These are phyloP conservation scores for Drosophila peninsularis DNA, from an alignment of 2,888 invertebrate genomes.

Conservation along the genomic window DNA sequence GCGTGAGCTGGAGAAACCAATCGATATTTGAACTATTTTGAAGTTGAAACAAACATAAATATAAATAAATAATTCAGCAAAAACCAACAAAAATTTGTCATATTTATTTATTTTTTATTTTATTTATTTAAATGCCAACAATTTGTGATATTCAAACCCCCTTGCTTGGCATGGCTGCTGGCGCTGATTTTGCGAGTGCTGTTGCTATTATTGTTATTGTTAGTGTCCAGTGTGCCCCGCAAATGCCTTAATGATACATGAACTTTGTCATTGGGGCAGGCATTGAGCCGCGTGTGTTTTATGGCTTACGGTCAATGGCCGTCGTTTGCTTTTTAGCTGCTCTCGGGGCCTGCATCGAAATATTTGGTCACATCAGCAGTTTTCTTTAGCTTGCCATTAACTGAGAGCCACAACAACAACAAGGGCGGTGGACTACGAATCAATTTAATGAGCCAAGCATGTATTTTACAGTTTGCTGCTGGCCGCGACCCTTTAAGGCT, in stretches of 20 bases:
- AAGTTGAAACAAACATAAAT: too few species aligned
- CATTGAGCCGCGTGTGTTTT: slow-evolving; percentile 76
- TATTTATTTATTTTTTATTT: not conserved
- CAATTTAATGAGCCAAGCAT: slow-evolving; percentile 73
- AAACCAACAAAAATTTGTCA: too few species aligned
- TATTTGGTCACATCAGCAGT: slow-evolving; percentile 61
- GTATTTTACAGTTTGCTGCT: slow-evolving; percentile 23
- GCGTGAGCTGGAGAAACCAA: too few species aligned
- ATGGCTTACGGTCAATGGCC: slow-evolving; percentile 68
- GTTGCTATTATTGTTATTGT: slow-evolving; percentile 38
- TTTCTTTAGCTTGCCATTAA: slow-evolving; percentile 47
- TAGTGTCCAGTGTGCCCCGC: slow-evolving; percentile 37
- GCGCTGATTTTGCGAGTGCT: slow-evolving; percentile 18
- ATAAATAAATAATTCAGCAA: too few species aligned
- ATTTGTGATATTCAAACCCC: not conserved
- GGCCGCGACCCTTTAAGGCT: slow-evolving; percentile 47
- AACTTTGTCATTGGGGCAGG: slow-evolving; percentile 65
- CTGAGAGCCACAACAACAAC: slow-evolving; percentile 10
- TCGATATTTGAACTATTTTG: too few species aligned
- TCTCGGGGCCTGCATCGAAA: slow-evolving; percentile 16
- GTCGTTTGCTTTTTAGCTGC: slow-evolving; percentile 60
- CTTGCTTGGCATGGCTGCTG: slow-evolving; percentile 11
- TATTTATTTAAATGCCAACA: not conserved
- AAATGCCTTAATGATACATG: slow-evolving; percentile 72
- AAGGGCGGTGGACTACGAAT: slow-evolving; percentile 24